phyloP scores from a whole-genome alignment of 2,113 vertebrate species.

The Amblyornis subalaris region DNA sequence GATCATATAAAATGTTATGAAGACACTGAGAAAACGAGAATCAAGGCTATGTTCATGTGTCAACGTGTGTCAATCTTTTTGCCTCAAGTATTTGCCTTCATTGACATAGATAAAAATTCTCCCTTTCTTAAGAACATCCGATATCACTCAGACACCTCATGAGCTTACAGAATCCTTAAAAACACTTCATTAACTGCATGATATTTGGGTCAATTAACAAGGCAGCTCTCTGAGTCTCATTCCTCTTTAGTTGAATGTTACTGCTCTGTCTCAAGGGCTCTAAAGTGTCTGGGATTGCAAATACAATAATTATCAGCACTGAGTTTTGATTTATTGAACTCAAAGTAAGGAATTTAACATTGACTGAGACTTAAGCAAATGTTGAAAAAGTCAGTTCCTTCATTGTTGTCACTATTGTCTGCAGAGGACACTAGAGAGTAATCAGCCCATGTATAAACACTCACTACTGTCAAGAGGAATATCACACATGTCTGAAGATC shows the following conservation, averaged over 20 bases:
- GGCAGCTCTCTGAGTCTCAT: not conserved
- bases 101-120: not conserved
- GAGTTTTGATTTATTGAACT: not conserved
- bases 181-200: not conserved
- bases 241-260: not conserved
- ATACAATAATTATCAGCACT: not conserved
- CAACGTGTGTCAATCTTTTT: not conserved
- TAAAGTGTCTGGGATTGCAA: not conserved
- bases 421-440: not conserved
- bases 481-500: not conserved
- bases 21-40: not conserved
- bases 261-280: not conserved
- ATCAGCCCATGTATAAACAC: not conserved
- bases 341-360: not conserved
- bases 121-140: rapidly evolving
- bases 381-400: not conserved
- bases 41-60: not conserved
- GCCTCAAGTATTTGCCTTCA: not conserved
- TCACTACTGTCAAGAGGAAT: not conserved
- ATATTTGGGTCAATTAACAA: not conserved
- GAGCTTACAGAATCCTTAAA: not conserved
- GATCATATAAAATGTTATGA: not conserved
- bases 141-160: not conserved
- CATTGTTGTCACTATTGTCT: not conserved
- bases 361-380: not conserved